Conservation (phyloP, 1,140 invertebrate genomes). For the Triops longicaudatus region DNA sequence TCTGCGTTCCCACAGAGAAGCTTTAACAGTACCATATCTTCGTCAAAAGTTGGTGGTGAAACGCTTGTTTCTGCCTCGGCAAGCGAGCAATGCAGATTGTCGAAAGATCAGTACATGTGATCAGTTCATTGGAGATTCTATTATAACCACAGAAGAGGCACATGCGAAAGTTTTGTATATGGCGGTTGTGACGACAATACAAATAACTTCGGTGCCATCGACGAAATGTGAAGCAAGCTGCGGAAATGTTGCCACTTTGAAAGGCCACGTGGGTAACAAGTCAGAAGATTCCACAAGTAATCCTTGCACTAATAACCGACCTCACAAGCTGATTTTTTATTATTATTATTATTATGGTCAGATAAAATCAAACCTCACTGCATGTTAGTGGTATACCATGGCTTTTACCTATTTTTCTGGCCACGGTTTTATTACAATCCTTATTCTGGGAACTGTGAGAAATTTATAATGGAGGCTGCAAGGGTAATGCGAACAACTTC, state of each 20-base stretch:
- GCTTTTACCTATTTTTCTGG: slow-evolving; percentile 1
- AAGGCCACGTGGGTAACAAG: too few relatives aligned
- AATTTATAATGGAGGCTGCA: slow-evolving; percentile 84
- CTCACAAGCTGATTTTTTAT: neutral
- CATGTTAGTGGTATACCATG: slow-evolving; percentile 22
- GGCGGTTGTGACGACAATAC: slow-evolving; percentile 48
- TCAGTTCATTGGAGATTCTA: slow-evolving; percentile 42
- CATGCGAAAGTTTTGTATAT: slow-evolving; percentile 47
- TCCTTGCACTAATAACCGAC: too few relatives aligned
- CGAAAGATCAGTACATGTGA: slow-evolving; percentile 25
- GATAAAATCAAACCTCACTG: neutral
- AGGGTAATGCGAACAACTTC: slow-evolving; percentile 82
- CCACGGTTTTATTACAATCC: slow-evolving; percentile 24
- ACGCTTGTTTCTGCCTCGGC: neutral
- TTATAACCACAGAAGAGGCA: slow-evolving; percentile 41
- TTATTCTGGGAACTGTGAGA: slow-evolving; percentile 3
- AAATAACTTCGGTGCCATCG: slow-evolving; percentile 45
- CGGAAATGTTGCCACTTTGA: neutral
- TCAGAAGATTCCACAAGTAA: too few relatives aligned
- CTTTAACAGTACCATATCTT: neutral
- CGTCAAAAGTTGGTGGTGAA: neutral
- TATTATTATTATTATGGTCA: too few relatives aligned
- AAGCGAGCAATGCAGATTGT: slow-evolving; percentile 17
- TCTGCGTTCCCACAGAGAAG: neutral
- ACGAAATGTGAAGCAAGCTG: slow-evolving; percentile 37